Evolutionary conservation across 2,797 vertebrate species (phyloP).

Genomic region (Poecile montanus): DNA sequence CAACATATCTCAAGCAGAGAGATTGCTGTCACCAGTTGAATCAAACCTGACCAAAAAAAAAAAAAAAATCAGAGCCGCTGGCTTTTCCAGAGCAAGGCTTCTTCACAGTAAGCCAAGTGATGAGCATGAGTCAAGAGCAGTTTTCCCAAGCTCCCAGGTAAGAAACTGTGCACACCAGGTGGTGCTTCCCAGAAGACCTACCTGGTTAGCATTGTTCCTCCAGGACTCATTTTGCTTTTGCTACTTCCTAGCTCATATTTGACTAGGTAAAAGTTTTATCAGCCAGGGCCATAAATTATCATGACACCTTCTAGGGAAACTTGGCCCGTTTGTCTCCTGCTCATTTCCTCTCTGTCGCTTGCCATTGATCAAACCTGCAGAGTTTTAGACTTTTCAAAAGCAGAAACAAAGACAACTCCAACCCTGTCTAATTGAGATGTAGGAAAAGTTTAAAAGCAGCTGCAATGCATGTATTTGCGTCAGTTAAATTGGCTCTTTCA

Average conservation of each 20-base stretch:
- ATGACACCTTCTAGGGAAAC: slow-evolving; percentile 61
- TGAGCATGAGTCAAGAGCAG: neutral
- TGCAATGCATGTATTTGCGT: neutral
- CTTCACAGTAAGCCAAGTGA: neutral
- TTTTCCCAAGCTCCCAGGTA: neutral
- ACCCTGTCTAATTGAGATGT: slow-evolving; percentile 61
- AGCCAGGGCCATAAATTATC: slow-evolving; percentile 67
- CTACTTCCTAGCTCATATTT: slow-evolving; percentile 40
- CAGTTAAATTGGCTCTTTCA: slow-evolving; percentile 51
- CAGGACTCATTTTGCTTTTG: neutral
- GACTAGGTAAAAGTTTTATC: slow-evolving; percentile 66
- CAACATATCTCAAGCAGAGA: neutral
- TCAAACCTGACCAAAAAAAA: neutral
- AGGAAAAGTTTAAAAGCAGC: slow-evolving; percentile 57
- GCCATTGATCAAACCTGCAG: slow-evolving; percentile 62
- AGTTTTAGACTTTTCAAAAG: slow-evolving; percentile 53
- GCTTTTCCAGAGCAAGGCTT: neutral
- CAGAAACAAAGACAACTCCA: slow-evolving; percentile 59
- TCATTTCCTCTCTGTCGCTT: slow-evolving; percentile 67
- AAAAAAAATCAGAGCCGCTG: neutral
- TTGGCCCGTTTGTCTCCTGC: slow-evolving; percentile 22
- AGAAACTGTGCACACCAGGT: neutral
- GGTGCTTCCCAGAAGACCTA: neutral
- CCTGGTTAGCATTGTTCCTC: neutral
- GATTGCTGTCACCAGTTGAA: neutral